These are phyloP conservation scores for Epinotia nisella DNA, from an alignment of 2,888 invertebrate species.

Conservation along the genomic window DNA sequence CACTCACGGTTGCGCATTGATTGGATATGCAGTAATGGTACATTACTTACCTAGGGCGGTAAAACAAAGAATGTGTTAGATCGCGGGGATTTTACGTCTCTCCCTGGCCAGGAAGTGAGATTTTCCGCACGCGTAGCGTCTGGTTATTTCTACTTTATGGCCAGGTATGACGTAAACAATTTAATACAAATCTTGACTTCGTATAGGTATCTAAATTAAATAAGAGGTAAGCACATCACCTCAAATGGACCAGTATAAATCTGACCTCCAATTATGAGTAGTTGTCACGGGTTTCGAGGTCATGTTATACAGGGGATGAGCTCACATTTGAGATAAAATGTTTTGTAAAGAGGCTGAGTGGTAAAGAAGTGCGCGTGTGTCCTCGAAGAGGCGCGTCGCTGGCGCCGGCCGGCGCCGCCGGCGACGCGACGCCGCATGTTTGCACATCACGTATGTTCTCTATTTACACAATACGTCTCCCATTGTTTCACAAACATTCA, in stretches of 20 bases:
- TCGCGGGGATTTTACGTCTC: no score
- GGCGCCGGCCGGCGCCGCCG: slow-evolving; percentile 51
- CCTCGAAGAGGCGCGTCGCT: slow-evolving; percentile 58
- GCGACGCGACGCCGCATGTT: slow-evolving; percentile 75
- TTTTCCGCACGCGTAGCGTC: no score
- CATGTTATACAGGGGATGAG: neutral
- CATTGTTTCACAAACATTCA: slow-evolving; percentile 71
- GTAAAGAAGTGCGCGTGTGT: slow-evolving; percentile 56
- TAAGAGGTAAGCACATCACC: neutral
- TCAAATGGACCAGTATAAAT: neutral
- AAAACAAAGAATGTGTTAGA: no score
- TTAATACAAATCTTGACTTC: neutral
- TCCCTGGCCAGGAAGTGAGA: no score
- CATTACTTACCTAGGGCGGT: no score
- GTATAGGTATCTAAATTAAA: neutral
- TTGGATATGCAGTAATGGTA: neutral
- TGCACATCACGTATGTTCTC: slow-evolving; percentile 74
- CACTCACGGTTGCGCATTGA: neutral
- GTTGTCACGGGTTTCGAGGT: neutral
- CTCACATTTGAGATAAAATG: neutral
- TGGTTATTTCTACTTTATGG: no score
- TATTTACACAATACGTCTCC: slow-evolving; percentile 76
- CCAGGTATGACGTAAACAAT: no score
- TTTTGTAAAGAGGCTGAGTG: slow-evolving; percentile 6
- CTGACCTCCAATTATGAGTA: neutral